Conservation (phyloP, 2,113 vertebrate genomes). For the Chelonoidis abingdonii region DNA sequence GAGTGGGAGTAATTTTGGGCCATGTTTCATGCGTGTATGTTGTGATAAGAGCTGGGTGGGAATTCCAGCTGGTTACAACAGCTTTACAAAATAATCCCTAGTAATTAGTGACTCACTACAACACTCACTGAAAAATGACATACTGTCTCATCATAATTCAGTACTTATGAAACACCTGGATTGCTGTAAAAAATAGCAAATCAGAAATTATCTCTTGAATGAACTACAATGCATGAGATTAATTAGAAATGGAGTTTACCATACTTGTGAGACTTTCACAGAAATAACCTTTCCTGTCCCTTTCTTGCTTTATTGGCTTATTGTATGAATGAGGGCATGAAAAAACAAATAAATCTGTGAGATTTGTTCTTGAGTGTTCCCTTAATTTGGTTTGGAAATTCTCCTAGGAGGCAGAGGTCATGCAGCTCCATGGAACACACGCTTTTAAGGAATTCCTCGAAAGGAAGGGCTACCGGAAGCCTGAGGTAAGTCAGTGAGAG, state of each 20-base stretch:
- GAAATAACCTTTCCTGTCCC: background rate
- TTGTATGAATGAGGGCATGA: background rate
- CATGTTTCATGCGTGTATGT: background rate
- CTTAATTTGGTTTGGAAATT: background rate
- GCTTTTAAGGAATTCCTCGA: slow-evolving; percentile 76
- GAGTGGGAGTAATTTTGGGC: background rate
- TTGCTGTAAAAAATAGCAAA: background rate
- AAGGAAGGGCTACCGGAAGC: slow-evolving; percentile 64
- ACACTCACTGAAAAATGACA: background rate
- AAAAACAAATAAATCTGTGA: background rate
- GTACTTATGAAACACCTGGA: background rate
- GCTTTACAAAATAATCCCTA: background rate
- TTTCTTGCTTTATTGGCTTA: background rate
- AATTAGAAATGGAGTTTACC: background rate
- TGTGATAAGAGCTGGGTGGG: background rate
- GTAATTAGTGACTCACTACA: background rate
- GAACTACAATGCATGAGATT: background rate
- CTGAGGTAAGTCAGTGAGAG: background rate
- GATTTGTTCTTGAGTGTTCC: background rate
- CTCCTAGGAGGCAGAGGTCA: slow-evolving; percentile 64
- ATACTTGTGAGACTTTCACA: background rate
- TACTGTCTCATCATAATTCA: background rate
- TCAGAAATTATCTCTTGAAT: background rate
- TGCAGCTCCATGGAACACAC: slow-evolving; percentile 53
- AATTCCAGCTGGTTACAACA: background rate